Conservation (phyloP, 1,140 invertebrate species). For the Spodoptera litura region DNA sequence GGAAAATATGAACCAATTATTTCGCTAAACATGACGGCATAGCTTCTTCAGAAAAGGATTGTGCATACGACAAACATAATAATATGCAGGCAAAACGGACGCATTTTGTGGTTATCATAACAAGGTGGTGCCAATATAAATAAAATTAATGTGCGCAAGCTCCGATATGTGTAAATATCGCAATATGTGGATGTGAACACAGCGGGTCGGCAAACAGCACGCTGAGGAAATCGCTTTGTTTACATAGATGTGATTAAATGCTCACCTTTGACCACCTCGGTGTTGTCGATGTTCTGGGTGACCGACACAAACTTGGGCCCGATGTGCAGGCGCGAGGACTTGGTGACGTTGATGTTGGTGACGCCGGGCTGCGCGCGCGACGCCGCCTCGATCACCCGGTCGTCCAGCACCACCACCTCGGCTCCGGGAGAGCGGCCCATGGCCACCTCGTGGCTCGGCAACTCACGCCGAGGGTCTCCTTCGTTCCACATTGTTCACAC, state of each 20-base stretch:
- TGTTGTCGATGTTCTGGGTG: slow-evolving; percentile 74
- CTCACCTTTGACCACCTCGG: slow-evolving; percentile 78
- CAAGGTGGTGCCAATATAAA: slow-evolving; percentile 36
- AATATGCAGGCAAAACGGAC: not conserved
- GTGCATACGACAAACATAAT: slow-evolving; percentile 1
- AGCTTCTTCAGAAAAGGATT: slow-evolving; percentile 12
- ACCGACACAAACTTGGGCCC: slow-evolving; percentile 76
- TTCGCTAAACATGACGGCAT: slow-evolving; percentile 34
- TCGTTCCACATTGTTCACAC: slow-evolving; percentile 59
- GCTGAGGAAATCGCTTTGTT: slow-evolving; percentile 37
- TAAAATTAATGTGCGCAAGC: slow-evolving; percentile 29
- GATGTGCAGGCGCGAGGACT: slow-evolving; percentile 70
- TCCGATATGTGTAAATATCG: slow-evolving; percentile 38
- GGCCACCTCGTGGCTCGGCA: slow-evolving; percentile 39
- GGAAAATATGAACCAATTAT: slow-evolving; percentile 39
- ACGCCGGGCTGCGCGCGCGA: slow-evolving; percentile 55
- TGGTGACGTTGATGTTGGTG: slow-evolving; percentile 69
- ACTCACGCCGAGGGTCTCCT: slow-evolving; percentile 48
- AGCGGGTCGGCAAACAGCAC: slow-evolving; percentile 10
- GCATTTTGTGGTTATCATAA: slow-evolving; percentile 28
- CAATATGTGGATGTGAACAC: slow-evolving; percentile 30
- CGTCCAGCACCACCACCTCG: slow-evolving; percentile 66
- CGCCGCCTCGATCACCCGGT: slow-evolving; percentile 49
- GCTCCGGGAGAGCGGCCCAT: slow-evolving; percentile 54
- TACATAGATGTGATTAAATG: slow-evolving; percentile 16